Percentiles rank a stretch among this genome's conserved stretches.
Conservation (phyloP, 1,140 invertebrate species). For the Heliconius hewitsoni region DNA sequence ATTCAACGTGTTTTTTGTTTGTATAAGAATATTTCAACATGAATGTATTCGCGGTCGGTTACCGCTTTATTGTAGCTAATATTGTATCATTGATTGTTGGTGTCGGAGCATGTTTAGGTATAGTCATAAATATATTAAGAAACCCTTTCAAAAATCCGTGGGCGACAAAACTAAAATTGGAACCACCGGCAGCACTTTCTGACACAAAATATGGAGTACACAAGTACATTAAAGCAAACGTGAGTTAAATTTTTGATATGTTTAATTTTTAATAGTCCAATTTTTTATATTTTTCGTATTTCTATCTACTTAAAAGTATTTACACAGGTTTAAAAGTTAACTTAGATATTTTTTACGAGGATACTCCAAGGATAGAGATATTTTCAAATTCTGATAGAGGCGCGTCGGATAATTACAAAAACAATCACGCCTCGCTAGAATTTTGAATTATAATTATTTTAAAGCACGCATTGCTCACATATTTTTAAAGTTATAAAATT, state of each 20-base stretch:
- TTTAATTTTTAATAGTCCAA: neutral
- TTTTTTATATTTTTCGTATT: neutral
- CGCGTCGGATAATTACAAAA: neutral
- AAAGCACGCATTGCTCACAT: neutral
- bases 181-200: slow-evolving; percentile 53
- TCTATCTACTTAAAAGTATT: too few relatives aligned
- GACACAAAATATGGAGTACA: slow-evolving; percentile 76
- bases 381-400: neutral
- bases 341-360: neutral
- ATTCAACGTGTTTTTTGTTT: neutral
- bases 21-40: slow-evolving; percentile 36
- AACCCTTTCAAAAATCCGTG: slow-evolving; percentile 61
- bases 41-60: slow-evolving; percentile 42
- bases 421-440: neutral
- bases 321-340: neutral
- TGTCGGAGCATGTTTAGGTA: slow-evolving; percentile 15
- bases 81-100: slow-evolving; percentile 49
- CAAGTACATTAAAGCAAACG: slow-evolving; percentile 75
- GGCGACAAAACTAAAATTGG: slow-evolving; percentile 52
- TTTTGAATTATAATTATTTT: neutral
- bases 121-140: slow-evolving; percentile 51
- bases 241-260: slow-evolving; percentile 52
- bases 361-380: neutral
- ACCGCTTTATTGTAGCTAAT: slow-evolving; percentile 49
- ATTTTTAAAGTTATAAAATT: neutral